Evolutionary conservation across 2,888 invertebrate species (phyloP).

Genomic region (Cactoblastis cactorum): DNA sequence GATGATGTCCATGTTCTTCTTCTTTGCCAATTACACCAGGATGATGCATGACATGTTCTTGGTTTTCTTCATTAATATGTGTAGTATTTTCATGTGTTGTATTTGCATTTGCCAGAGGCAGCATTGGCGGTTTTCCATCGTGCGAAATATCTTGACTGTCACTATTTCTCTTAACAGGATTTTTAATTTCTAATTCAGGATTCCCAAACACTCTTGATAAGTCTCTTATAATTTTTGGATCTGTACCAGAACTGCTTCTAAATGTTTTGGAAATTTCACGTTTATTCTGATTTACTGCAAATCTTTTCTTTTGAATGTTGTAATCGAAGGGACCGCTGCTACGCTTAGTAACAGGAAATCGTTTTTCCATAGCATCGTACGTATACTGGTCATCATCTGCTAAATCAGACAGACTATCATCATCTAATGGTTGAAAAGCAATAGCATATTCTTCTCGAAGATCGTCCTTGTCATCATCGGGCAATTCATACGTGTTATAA

Average conservation of each 20-base stretch:
- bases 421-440: slow-evolving; percentile 71
- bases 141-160: slow-evolving; percentile 52
- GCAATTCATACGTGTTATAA: slow-evolving; percentile 55
- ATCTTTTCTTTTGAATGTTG: slow-evolving; percentile 52
- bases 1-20: slow-evolving; percentile 27
- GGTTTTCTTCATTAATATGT: slow-evolving; percentile 48
- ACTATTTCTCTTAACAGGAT: slow-evolving; percentile 76
- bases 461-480: slow-evolving; percentile 66
- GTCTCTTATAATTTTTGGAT: slow-evolving; percentile 85
- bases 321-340: slow-evolving; percentile 70
- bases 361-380: slow-evolving; percentile 72
- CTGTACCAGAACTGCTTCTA: slow-evolving; percentile 77
- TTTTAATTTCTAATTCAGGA: slow-evolving; percentile 61
- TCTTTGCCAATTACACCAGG: slow-evolving; percentile 48
- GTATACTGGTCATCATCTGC: slow-evolving; percentile 63
- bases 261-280: slow-evolving; percentile 52
- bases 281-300: slow-evolving; percentile 49
- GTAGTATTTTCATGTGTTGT: slow-evolving; percentile 41
- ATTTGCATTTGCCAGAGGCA: slow-evolving; percentile 45
- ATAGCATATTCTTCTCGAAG: slow-evolving; percentile 68
- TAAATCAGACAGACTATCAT: slow-evolving; percentile 56
- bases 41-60: slow-evolving; percentile 54
- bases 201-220: slow-evolving; percentile 83
- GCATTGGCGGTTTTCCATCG: slow-evolving; percentile 61
- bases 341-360: slow-evolving; percentile 84